Evolutionary conservation across 37 sponge, comb jelly and placozoan genomes (phyloP).

Genomic region (Aplysina aerophoba): DNA sequence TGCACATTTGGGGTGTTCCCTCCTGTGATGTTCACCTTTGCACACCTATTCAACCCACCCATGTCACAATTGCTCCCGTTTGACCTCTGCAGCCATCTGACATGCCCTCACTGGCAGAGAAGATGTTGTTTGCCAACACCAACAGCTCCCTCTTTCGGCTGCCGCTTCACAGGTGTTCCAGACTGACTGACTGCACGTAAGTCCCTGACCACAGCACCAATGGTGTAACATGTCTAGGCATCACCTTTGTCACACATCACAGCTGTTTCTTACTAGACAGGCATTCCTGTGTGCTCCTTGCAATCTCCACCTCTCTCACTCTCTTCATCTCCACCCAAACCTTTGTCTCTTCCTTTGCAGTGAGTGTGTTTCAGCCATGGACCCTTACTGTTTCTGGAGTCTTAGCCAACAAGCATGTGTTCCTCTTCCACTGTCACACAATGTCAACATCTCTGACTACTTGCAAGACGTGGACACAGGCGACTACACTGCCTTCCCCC

Average conservation of each 20-base stretch:
- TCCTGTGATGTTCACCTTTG: too few species aligned
- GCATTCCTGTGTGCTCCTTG: too few species aligned
- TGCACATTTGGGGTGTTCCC: too few species aligned
- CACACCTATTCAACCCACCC: too few species aligned
- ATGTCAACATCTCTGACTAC: background rate
- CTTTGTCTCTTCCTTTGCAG: background rate
- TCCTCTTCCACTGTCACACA: background rate
- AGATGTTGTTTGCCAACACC: slow-evolving; percentile 23
- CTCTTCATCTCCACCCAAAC: too few species aligned
- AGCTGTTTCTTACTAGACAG: too few species aligned
- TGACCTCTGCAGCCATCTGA: too few species aligned
- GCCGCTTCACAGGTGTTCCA: slow-evolving; percentile 9
- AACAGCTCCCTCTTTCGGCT: slow-evolving; percentile 21
- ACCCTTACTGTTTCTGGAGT: slow-evolving; percentile 33
- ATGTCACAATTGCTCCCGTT: too few species aligned
- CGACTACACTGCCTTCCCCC: background rate
- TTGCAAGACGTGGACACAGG: slow-evolving; percentile 27
- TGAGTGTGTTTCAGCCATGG: slow-evolving; percentile 13
- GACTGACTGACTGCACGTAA: background rate
- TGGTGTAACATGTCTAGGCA: too few species aligned
- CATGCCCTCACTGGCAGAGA: background rate
- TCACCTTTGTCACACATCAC: too few species aligned
- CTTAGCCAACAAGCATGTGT: background rate
- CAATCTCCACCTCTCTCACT: too few species aligned
- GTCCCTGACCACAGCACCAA: background rate